Evolutionary conservation across 2,888 invertebrate species (phyloP).

Genomic region (Anodontia alba): DNA sequence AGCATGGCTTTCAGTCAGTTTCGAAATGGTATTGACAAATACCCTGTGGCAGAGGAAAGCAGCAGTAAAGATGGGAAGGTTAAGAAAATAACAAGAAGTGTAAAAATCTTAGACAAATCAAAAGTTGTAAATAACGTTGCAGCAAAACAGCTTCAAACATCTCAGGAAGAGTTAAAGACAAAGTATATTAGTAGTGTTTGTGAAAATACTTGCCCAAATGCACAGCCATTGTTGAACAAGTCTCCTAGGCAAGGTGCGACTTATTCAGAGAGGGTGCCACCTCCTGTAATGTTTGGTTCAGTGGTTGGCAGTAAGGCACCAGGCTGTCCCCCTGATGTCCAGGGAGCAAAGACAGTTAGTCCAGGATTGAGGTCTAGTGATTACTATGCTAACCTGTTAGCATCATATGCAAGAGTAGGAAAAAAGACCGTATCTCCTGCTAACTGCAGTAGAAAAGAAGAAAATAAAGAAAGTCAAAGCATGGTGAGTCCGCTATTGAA

Average conservation of each 20-base stretch:
- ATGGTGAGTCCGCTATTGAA: not conserved
- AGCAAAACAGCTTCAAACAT: too few species aligned
- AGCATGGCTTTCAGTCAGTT: too few species aligned
- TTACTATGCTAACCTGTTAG: not conserved
- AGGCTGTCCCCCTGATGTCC: not conserved
- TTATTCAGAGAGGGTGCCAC: not conserved
- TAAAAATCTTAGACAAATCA: too few species aligned
- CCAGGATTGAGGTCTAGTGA: not conserved
- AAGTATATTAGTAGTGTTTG: not conserved
- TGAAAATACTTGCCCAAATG: conserved; percentile 33
- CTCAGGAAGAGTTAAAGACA: not conserved
- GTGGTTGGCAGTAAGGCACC: not conserved
- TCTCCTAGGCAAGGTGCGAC: not conserved
- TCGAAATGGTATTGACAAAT: too few species aligned
- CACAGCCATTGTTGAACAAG: not conserved
- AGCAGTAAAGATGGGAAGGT: too few species aligned
- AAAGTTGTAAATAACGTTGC: too few species aligned
- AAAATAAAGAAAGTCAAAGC: too few species aligned
- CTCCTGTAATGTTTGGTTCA: not conserved
- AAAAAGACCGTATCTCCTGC: not conserved
- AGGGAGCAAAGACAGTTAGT: not conserved
- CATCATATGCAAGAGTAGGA: not conserved
- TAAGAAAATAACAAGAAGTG: too few species aligned
- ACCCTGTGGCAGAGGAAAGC: too few species aligned
- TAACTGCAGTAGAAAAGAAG: too few species aligned